A percentile compares a stretch with the other conserved stretches of the same genome.
These are phyloP conservation scores for Aphelocoma californica DNA, from an alignment of 2,797 vertebrate genomes.

Conservation along the genomic window DNA sequence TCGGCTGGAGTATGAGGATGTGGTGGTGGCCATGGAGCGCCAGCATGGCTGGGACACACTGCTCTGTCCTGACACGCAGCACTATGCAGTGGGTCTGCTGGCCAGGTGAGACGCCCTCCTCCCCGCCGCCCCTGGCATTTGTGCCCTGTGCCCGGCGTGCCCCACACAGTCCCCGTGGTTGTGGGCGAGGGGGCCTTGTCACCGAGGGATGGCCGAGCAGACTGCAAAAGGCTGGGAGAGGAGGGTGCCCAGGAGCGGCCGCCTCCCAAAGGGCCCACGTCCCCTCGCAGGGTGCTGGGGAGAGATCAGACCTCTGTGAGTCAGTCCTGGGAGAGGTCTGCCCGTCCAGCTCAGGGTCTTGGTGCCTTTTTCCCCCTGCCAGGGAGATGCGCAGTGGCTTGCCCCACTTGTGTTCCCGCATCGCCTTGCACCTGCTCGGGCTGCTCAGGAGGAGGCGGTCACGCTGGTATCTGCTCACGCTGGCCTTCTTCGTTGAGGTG, in stretches of 20 bases:
- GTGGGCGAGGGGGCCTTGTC: not conserved
- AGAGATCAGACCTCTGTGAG: not conserved
- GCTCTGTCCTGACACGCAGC: not conserved
- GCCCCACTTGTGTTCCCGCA: not conserved
- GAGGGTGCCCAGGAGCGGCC: not conserved
- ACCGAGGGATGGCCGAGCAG: not conserved
- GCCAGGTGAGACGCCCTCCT: not conserved
- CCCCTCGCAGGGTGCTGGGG: not conserved
- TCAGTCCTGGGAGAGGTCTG: not conserved
- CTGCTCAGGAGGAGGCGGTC: not conserved
- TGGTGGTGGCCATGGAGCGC: not conserved
- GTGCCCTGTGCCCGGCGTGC: not conserved
- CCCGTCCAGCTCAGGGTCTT: not conserved
- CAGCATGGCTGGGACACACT: not conserved
- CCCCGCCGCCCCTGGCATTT: not conserved
- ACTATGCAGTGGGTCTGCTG: not conserved
- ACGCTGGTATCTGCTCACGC: not conserved
- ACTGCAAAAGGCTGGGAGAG: not conserved
- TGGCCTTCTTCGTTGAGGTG: not conserved
- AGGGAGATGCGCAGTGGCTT: not conserved
- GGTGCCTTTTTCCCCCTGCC: not conserved
- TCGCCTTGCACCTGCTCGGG: not conserved
- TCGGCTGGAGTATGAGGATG: rapidly evolving
- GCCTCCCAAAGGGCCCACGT: not conserved
- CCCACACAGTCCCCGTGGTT: not conserved